A percentile compares a stretch with the other conserved stretches of the same genome.
These are phyloP conservation scores for Sipha flava DNA, from an alignment of 1,140 invertebrate species.

Conservation along the genomic window DNA sequence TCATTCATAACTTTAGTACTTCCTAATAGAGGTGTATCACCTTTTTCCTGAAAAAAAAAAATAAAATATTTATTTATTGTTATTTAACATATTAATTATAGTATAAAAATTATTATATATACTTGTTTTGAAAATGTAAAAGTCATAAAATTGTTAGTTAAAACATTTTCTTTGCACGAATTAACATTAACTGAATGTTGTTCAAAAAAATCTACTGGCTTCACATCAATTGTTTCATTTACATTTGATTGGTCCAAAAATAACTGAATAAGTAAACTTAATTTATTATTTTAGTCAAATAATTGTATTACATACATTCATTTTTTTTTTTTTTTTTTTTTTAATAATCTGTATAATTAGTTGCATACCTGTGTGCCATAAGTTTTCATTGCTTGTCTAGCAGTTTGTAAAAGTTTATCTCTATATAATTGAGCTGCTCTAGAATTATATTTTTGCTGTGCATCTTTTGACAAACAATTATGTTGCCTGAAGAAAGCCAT, in stretches of 20 bases:
- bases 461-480: slow-evolving; percentile 81
- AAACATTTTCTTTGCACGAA: not conserved
- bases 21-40: not conserved
- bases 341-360: not conserved
- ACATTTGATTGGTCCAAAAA: not conserved
- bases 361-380: slow-evolving; percentile 86
- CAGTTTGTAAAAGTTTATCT: slow-evolving; percentile 69
- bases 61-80: not conserved
- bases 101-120: not conserved
- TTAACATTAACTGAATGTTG: slow-evolving; percentile 7
- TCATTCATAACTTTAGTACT: not conserved
- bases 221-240: not conserved
- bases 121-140: not conserved
- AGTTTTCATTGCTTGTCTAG: slow-evolving; percentile 76
- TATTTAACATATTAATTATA: not conserved
- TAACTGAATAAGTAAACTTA: not conserved
- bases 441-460: slow-evolving; percentile 96
- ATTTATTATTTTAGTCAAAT: too few species aligned
- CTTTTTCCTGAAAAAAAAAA: not conserved
- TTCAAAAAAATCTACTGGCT: slow-evolving; percentile 24
- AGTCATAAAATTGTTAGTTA: not conserved
- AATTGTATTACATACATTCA: too few species aligned
- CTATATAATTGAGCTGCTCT: slow-evolving; percentile 86
- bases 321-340: not conserved
- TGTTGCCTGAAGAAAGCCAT: slow-evolving; percentile 88